phyloP scores from a whole-genome alignment of 1,140 invertebrate species.

The Diorhabda elongata region DNA sequence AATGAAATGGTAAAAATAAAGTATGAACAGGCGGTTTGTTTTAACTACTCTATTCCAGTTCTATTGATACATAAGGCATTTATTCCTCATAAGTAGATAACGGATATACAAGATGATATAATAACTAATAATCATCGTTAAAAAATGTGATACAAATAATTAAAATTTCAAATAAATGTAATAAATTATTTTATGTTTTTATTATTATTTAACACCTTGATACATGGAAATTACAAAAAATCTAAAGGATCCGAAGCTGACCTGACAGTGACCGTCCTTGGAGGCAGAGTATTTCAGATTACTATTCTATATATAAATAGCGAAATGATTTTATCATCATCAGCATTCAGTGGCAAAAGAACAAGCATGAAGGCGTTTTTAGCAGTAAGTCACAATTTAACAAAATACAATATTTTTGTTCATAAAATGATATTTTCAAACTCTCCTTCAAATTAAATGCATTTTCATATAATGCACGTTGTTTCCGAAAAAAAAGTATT shows the following conservation, averaged over 20 bases:
- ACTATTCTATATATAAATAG: neutral
- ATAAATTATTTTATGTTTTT: neutral
- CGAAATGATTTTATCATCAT: neutral
- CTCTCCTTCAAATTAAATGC: too few species aligned
- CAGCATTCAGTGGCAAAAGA: neutral
- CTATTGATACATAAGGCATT: too few species aligned
- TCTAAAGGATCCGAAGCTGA: neutral
- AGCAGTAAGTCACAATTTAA: neutral
- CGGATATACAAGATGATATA: neutral
- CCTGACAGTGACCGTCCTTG: neutral
- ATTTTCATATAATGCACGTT: too few species aligned
- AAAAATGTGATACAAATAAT: neutral
- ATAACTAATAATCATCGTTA: neutral
- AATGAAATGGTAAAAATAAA: too few species aligned
- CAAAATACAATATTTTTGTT: too few species aligned
- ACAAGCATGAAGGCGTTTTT: neutral
- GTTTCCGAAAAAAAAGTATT: too few species aligned
- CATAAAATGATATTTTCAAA: too few species aligned
- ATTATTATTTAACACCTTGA: neutral
- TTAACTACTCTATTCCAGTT: too few species aligned
- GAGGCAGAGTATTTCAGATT: neutral
- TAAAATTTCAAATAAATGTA: neutral
- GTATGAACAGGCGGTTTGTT: too few species aligned
- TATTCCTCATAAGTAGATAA: neutral
- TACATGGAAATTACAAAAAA: neutral